phyloP scores from a whole-genome alignment of 2,888 invertebrate species.

The Bellardia bayeri region DNA sequence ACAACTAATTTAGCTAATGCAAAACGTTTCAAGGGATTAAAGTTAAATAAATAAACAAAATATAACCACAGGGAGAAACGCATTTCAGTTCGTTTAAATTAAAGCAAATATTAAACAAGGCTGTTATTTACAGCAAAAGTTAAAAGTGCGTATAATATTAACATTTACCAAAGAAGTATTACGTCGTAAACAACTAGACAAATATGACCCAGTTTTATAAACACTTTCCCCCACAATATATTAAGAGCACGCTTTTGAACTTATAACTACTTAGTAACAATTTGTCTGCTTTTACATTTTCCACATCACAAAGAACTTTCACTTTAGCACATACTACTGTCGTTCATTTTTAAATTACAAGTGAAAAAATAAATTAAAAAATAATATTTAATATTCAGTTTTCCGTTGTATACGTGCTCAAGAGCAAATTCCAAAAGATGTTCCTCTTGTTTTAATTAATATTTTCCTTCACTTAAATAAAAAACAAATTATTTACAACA shows the following conservation, averaged over 20 bases:
- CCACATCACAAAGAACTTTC: not conserved
- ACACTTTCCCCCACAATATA: not conserved
- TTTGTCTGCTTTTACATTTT: conserved; percentile 8
- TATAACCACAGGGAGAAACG: no score
- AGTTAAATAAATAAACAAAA: no score
- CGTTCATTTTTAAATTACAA: conserved; percentile 1
- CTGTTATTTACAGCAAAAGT: no score
- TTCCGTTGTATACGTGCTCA: conserved; percentile 14
- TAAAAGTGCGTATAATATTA: no score
- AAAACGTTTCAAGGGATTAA: no score
- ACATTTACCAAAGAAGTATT: no score
- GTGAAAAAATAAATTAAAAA: not conserved
- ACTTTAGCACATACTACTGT: not conserved
- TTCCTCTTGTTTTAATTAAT: conserved; percentile 16
- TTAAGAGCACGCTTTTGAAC: not conserved
- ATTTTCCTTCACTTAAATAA: not conserved
- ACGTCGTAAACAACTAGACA: not conserved
- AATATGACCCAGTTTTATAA: not conserved
- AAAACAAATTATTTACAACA: not conserved
- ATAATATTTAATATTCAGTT: not conserved
- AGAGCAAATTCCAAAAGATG: not conserved
- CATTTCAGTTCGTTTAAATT: no score
- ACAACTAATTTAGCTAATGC: no score
- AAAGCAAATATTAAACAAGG: no score
- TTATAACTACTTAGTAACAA: conserved; percentile 8